A percentile compares a stretch with the other conserved stretches of the same genome.
Conservation (phyloP, 2,797 vertebrate species). For the Eupleurogrammus muticus region DNA sequence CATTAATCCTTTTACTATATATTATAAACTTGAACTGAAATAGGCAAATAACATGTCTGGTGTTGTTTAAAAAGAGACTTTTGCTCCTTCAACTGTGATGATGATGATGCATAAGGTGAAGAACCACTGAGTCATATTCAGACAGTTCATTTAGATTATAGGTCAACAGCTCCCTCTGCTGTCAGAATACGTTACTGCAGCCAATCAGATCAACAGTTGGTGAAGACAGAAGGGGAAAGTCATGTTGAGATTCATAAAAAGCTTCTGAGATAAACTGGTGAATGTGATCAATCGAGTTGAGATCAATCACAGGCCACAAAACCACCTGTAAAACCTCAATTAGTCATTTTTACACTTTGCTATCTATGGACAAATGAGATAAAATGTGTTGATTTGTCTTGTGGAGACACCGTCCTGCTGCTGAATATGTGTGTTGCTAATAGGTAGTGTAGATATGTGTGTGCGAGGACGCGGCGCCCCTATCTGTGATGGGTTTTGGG, state of each 20-base stretch:
- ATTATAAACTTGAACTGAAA: not conserved
- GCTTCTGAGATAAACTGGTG: not conserved
- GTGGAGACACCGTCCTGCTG: too few species aligned
- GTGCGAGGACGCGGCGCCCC: too few species aligned
- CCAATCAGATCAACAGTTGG: too few species aligned
- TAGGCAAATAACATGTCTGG: not conserved
- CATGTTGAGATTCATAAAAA: not conserved
- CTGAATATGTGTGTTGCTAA: too few species aligned
- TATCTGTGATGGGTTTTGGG: too few species aligned
- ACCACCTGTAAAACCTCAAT: too few species aligned
- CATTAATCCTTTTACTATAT: not conserved
- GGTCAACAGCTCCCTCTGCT: constrained; percentile 64
- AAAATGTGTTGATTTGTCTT: too few species aligned
- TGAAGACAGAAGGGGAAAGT: not conserved
- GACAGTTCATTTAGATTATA: too few species aligned
- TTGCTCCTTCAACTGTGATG: not conserved
- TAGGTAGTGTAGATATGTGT: too few species aligned
- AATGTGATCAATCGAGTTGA: not conserved
- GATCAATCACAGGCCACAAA: not conserved
- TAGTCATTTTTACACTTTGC: too few species aligned
- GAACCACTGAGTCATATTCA: too few species aligned
- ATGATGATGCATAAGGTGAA: not conserved
- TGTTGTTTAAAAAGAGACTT: not conserved
- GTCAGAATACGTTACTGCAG: constrained; percentile 31
- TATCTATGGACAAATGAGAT: too few species aligned